A percentile compares a stretch with the other conserved stretches of the same genome.
Evolutionary conservation across 1,140 invertebrate species (phyloP).

Genomic region (Macrocentrus cingulum): DNA sequence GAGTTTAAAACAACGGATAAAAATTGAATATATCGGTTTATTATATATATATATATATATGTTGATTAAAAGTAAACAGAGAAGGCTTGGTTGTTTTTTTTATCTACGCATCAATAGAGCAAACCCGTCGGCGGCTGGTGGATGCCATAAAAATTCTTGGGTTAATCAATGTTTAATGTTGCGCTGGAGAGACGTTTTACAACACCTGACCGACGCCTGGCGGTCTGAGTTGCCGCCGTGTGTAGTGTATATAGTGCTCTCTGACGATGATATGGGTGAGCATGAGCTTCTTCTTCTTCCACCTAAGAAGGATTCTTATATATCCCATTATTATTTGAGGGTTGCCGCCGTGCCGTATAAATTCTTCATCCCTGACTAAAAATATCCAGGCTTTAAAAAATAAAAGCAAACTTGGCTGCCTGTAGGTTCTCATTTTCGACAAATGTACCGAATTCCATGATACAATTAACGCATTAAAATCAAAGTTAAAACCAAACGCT

Average conservation of each 20-base stretch:
- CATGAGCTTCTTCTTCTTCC: not conserved
- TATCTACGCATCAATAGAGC: slow-evolving; percentile 1
- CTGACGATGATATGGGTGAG: not conserved
- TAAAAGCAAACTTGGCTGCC: no score
- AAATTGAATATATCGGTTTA: no score
- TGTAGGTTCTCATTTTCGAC: no score
- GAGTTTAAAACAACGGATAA: no score
- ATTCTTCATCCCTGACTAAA: not conserved
- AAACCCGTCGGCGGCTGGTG: slow-evolving; percentile 7
- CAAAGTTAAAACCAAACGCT: no score
- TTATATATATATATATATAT: no score
- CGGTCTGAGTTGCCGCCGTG: slow-evolving; percentile 14
- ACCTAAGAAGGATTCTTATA: slow-evolving; percentile 11
- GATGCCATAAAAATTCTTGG: slow-evolving; percentile 49
- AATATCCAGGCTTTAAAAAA: no score
- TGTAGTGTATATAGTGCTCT: no score
- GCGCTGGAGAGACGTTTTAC: slow-evolving; percentile 38
- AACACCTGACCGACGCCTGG: slow-evolving; percentile 32
- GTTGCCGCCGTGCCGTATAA: slow-evolving; percentile 24
- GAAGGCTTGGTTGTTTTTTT: not conserved
- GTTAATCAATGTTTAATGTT: slow-evolving; percentile 49
- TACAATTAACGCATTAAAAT: no score
- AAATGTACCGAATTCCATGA: no score
- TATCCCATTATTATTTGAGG: slow-evolving; percentile 32
- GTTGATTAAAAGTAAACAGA: not conserved